These are phyloP conservation scores for Nephrotoma appendiculata DNA, from an alignment of 2,888 invertebrate genomes.

Conservation along the genomic window DNA sequence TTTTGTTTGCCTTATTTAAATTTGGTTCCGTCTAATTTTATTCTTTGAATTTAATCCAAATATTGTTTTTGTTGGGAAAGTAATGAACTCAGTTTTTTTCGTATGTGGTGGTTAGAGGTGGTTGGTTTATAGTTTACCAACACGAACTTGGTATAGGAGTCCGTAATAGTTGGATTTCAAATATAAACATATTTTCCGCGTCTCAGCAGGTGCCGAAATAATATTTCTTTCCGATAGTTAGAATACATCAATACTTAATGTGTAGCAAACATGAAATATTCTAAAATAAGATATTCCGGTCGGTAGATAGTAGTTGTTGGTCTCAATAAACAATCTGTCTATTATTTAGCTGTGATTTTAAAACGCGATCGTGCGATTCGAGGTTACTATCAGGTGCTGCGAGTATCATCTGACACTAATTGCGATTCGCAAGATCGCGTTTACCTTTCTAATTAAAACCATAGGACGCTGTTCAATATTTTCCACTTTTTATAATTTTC, in stretches of 20 bases:
- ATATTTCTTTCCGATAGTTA: background rate
- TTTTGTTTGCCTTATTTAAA: background rate
- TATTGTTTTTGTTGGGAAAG: background rate
- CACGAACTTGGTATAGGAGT: background rate
- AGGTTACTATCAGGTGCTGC: too few relatives aligned
- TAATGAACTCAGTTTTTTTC: background rate
- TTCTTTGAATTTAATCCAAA: background rate
- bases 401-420: too few relatives aligned
- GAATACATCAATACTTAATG: background rate
- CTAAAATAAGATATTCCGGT: too few relatives aligned
- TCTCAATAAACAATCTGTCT: too few relatives aligned
- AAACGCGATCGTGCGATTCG: too few relatives aligned
- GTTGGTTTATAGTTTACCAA: background rate
- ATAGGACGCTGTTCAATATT: too few relatives aligned
- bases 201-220: background rate
- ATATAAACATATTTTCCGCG: background rate
- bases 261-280: background rate
- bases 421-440: too few relatives aligned
- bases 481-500: too few relatives aligned
- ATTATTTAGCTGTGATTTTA: too few relatives aligned
- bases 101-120: background rate
- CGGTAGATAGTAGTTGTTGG: too few relatives aligned
- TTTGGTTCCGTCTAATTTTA: background rate
- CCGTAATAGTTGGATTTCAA: too few relatives aligned
- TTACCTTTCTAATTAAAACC: too few relatives aligned